These are phyloP conservation scores for Mycteria americana DNA, from an alignment of 2,797 vertebrate genomes.

Conservation along the genomic window DNA sequence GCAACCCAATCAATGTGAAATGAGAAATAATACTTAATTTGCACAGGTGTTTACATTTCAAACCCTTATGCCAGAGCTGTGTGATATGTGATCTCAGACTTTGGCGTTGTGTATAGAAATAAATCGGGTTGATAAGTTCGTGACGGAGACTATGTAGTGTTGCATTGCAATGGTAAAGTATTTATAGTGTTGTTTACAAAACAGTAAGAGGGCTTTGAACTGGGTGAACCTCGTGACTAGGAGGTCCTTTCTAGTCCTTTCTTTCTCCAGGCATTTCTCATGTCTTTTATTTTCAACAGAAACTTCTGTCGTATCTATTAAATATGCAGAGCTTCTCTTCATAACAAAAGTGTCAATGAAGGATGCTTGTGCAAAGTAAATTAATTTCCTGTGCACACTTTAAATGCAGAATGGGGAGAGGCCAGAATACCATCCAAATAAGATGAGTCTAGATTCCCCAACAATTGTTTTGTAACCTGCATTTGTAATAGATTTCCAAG, in stretches of 20 bases:
- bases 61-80: not conserved
- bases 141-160: not conserved
- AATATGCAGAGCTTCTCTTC: constrained; percentile 9
- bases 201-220: not conserved
- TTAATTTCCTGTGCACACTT: constrained; percentile 21
- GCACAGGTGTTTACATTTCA: not conserved
- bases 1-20: not conserved
- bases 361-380: not conserved
- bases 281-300: not conserved
- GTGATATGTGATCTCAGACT: not conserved
- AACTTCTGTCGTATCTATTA: constrained; percentile 15
- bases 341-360: not conserved
- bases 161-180: not conserved
- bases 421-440: not conserved
- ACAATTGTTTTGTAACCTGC: constrained; percentile 18
- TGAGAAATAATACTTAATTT: not conserved
- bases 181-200: constrained; percentile 44
- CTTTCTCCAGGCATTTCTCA: not conserved
- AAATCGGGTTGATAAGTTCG: not conserved
- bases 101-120: not conserved
- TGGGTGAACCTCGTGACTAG: not conserved
- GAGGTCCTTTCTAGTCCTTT: not conserved
- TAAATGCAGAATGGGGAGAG: not conserved
- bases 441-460: not conserved
- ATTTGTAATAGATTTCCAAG: constrained; percentile 42